phyloP scores from a whole-genome alignment of 2,113 vertebrate genomes.

The Psilopogon haemacephalus region DNA sequence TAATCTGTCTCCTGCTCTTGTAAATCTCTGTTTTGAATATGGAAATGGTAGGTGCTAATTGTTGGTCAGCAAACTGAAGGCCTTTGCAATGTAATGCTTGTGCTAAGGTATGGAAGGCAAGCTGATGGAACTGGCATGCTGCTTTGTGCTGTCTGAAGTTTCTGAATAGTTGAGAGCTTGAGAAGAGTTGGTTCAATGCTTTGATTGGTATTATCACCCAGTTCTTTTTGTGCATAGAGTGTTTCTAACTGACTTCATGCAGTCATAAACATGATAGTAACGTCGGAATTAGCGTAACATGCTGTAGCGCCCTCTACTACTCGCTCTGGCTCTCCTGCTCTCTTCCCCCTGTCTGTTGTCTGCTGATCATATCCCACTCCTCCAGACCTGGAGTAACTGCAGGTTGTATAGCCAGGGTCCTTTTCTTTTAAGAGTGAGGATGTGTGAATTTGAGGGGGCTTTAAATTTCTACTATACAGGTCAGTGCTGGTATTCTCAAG shows the following conservation, averaged over 20 bases:
- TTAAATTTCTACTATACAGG: too few species aligned
- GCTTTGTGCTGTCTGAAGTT: not conserved
- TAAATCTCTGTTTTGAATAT: not conserved
- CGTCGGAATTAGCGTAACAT: too few species aligned
- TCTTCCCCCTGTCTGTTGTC: too few species aligned
- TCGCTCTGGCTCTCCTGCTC: too few species aligned
- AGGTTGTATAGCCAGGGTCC: too few species aligned
- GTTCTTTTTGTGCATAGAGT: not conserved
- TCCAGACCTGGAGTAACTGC: not conserved
- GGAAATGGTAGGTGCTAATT: not conserved
- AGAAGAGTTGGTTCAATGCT: not conserved
- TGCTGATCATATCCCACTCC: too few species aligned
- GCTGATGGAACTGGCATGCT: not conserved
- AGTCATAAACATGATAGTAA: not conserved
- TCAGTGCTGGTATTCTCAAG: too few species aligned
- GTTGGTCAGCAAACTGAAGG: not conserved
- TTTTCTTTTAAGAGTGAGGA: too few species aligned
- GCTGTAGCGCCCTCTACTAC: too few species aligned
- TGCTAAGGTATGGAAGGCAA: not conserved
- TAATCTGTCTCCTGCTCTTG: conserved; percentile 3
- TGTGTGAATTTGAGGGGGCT: too few species aligned
- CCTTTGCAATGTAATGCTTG: not conserved
- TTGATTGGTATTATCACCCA: not conserved
- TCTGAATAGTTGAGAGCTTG: not conserved
- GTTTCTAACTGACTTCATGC: not conserved